Conservation (phyloP, 2,797 vertebrate genomes). For the Lutjanus argentimaculatus region DNA sequence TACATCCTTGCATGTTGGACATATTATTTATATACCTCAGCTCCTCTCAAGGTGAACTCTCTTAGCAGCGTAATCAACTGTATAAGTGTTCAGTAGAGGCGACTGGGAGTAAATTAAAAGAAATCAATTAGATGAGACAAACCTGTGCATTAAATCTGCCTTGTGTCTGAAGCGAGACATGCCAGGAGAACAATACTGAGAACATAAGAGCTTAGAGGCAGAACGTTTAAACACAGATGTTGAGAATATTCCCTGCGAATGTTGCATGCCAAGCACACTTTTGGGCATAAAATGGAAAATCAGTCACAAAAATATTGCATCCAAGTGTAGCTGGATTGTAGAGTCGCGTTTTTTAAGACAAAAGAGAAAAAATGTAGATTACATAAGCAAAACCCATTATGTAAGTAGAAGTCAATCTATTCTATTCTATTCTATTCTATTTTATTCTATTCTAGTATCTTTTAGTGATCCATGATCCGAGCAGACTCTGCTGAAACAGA, state of each 20-base stretch:
- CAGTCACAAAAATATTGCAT: not conserved
- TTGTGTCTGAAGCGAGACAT: slow-evolving; percentile 47
- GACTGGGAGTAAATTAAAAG: slow-evolving; percentile 77
- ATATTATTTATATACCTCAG: slow-evolving; percentile 64
- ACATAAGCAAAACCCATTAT: not conserved
- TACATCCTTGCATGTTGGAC: slow-evolving; percentile 45
- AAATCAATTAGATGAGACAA: slow-evolving; percentile 79
- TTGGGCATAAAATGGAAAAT: not conserved
- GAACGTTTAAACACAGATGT: not conserved
- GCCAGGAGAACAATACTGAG: slow-evolving; percentile 28
- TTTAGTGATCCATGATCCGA: not conserved
- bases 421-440: no score
- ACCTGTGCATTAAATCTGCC: slow-evolving; percentile 73
- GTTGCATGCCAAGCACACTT: not conserved
- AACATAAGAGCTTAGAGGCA: not conserved
- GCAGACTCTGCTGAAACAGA: not conserved
- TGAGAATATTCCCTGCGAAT: not conserved
- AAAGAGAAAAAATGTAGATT: not conserved
- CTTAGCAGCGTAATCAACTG: slow-evolving; percentile 71
- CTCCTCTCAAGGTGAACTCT: slow-evolving; percentile 76
- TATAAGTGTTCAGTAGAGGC: slow-evolving; percentile 48
- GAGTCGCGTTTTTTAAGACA: not conserved
- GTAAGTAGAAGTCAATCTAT: not conserved
- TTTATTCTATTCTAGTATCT: no score
- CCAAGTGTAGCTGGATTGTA: not conserved